Evolutionary conservation across 2,797 vertebrate genomes (phyloP).

Genomic region (Columba guinea): DNA sequence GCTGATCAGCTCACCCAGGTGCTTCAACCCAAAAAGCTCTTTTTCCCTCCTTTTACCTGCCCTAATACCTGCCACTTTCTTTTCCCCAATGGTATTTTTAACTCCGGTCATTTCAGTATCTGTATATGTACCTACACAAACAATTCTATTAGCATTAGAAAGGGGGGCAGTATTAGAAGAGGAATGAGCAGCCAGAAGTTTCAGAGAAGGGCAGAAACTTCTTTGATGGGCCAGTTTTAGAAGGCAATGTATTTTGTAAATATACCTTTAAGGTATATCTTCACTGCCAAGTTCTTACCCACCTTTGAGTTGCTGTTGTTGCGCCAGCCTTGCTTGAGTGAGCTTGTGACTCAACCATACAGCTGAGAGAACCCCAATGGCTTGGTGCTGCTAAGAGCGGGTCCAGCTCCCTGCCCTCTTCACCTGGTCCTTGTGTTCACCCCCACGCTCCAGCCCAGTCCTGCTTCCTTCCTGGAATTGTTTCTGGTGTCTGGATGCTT

Average conservation of each 20-base stretch:
- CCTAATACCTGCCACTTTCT: not conserved
- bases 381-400: not conserved
- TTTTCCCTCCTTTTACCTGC: not conserved
- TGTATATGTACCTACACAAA: not conserved
- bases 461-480: not conserved
- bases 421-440: not conserved
- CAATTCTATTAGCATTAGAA: not conserved
- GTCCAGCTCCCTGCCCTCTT: not conserved
- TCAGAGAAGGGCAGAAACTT: not conserved
- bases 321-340: not conserved
- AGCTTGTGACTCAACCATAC: accelerated
- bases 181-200: not conserved
- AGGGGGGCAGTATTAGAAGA: not conserved
- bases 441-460: not conserved
- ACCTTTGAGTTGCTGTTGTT: not conserved
- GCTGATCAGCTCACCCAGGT: not conserved
- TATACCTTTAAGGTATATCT: accelerated
- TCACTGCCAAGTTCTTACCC: not conserved
- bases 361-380: not conserved
- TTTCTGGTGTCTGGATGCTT: not conserved
- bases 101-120: not conserved
- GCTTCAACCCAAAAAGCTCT: not conserved
- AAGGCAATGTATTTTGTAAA: not conserved
- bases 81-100: not conserved
- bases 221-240: not conserved